Evolutionary conservation across 2,797 vertebrate species (phyloP).

Genomic region (Myotis vivesi): DNA sequence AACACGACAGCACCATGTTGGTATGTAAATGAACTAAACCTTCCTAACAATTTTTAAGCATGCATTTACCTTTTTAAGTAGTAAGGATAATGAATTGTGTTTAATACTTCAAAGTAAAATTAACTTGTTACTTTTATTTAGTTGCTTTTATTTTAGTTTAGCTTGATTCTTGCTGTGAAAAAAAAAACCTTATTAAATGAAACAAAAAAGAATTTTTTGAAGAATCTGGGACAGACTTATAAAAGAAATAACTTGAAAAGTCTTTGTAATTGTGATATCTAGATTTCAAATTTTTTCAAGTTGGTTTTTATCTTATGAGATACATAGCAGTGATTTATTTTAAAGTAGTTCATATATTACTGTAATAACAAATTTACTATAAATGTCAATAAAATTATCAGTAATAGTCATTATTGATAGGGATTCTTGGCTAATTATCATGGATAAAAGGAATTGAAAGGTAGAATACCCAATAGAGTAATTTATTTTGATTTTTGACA

Average conservation of each 20-base stretch:
- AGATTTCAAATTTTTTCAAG: conserved; percentile 28
- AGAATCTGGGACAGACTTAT: neutral
- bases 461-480: conserved; percentile 1
- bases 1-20: conserved; percentile 94
- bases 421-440: conserved; percentile 12
- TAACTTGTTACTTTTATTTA: conserved; percentile 19
- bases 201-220: conserved; percentile 1
- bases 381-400: neutral
- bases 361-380: neutral
- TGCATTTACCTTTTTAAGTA: conserved; percentile 1
- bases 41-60: neutral
- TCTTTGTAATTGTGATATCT: conserved; percentile 33
- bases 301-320: conserved; percentile 9
- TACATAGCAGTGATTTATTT: conserved; percentile 25
- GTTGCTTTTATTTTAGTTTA: conserved; percentile 56
- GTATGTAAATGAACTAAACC: conserved; percentile 83
- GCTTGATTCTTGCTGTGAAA: conserved; percentile 43
- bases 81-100: conserved; percentile 11
- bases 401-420: neutral
- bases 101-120: conserved; percentile 16
- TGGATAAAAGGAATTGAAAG: conserved; percentile 27
- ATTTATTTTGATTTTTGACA: conserved; percentile 52
- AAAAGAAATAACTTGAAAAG: conserved; percentile 20
- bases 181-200: conserved; percentile 34
- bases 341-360: conserved; percentile 19